phyloP scores from a whole-genome alignment of 2,113 vertebrate genomes.

The Platysteira castanea region DNA sequence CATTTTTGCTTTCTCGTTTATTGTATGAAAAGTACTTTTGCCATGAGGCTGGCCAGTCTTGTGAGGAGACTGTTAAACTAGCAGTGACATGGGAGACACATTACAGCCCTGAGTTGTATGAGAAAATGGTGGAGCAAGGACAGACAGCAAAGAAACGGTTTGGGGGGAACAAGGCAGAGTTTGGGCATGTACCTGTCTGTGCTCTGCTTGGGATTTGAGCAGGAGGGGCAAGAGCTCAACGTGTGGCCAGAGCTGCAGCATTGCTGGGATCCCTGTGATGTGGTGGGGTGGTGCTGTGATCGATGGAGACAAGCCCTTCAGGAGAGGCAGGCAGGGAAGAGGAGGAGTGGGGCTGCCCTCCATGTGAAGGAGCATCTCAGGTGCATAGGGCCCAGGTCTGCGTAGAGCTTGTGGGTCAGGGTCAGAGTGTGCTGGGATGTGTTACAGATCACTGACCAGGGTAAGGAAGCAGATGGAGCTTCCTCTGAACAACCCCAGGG shows the following conservation, averaged over 20 bases:
- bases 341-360: not conserved
- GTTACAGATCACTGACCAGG: not conserved
- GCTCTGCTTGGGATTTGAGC: not conserved
- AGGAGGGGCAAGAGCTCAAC: not conserved
- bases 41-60: not conserved
- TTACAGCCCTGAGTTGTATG: not conserved
- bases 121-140: not conserved
- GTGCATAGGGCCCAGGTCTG: not conserved
- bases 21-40: not conserved
- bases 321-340: not conserved
- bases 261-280: rapidly evolving
- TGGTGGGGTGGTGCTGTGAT: not conserved
- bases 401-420: rapidly evolving
- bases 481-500: not conserved
- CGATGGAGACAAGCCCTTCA: not conserved
- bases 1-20: not conserved
- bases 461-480: not conserved
- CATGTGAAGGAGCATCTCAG: not conserved
- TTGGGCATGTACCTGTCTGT: rapidly evolving
- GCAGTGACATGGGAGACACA: not conserved
- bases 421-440: not conserved
- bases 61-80: not conserved
- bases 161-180: not conserved
- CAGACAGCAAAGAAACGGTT: not conserved
- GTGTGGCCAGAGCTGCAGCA: not conserved